Evolutionary conservation across 2,888 invertebrate species (phyloP).

Genomic region (Portevinia maculata): DNA sequence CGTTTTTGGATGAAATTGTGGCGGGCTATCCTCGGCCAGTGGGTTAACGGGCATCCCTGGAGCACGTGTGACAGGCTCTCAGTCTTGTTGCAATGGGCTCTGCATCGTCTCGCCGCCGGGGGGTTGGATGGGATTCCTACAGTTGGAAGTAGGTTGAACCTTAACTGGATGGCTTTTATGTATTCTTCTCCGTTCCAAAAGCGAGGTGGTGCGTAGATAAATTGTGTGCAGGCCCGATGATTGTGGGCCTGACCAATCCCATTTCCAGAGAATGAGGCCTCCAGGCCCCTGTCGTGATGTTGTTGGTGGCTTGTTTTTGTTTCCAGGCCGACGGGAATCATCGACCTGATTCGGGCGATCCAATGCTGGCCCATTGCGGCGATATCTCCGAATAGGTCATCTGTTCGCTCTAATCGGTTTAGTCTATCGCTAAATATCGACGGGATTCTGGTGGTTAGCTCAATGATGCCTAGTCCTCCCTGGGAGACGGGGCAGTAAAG

Average conservation of each 20-base stretch:
- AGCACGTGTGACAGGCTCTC: too few relatives aligned
- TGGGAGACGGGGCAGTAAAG: not conserved
- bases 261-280: not conserved
- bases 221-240: not conserved
- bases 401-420: not conserved
- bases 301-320: not conserved
- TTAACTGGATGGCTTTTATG: too few relatives aligned
- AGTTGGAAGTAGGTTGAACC: too few relatives aligned
- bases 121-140: too few relatives aligned
- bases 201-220: not conserved
- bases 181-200: too few relatives aligned
- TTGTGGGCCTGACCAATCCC: not conserved
- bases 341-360: not conserved
- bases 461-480: not conserved
- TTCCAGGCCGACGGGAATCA: not conserved
- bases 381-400: not conserved
- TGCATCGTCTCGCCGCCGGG: too few relatives aligned
- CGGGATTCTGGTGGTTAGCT: not conserved
- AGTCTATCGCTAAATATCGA: not conserved
- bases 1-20: too few relatives aligned
- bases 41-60: too few relatives aligned
- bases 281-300: not conserved
- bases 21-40: too few relatives aligned
- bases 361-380: not conserved
- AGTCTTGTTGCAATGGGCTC: too few relatives aligned